phyloP scores from a whole-genome alignment of 2,797 vertebrate species.

The Phrynocephalus vlangalii region DNA sequence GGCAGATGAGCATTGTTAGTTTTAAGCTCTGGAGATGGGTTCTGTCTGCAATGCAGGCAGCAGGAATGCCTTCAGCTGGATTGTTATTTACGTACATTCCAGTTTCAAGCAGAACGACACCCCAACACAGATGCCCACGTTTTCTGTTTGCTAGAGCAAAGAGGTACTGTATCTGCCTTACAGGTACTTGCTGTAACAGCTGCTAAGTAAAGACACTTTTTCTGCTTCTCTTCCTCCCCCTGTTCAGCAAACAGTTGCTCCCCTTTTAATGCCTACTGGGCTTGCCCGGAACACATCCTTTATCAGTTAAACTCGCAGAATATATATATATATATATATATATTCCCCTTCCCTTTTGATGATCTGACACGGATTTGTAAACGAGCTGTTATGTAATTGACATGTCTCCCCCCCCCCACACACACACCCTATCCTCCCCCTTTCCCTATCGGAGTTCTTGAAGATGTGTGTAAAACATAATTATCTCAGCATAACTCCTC shows the following conservation, averaged over 20 bases:
- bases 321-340: too few relatives aligned
- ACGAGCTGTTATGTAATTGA: conserved; percentile 25
- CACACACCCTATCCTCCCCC: not conserved
- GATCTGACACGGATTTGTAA: conserved; percentile 44
- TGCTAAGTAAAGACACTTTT: conserved; percentile 16
- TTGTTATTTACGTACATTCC: not conserved
- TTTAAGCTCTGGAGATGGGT: not conserved
- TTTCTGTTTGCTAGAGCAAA: conserved; percentile 19
- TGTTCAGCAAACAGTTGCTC: conserved; percentile 18
- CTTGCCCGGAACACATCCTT: conserved; percentile 53
- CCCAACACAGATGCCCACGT: conserved; percentile 9
- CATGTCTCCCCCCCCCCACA: conserved; percentile 16
- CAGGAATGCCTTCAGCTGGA: accelerated
- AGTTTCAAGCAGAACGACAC: conserved; percentile 13
- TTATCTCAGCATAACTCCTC: conserved; percentile 52
- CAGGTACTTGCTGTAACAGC: conserved; percentile 41
- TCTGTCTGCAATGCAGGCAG: not conserved
- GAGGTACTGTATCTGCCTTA: not conserved
- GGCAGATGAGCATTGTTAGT: not conserved
- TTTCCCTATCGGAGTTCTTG: not conserved
- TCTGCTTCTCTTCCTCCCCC: too few relatives aligned
- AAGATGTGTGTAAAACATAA: conserved; percentile 45
- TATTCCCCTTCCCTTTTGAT: not conserved
- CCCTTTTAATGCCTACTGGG: conserved; percentile 13
- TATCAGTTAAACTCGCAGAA: conserved; percentile 20